Base-by-base conservation (phyloP, 2,888 invertebrate genomes). In the Philhelius pedissequus region DNA sequence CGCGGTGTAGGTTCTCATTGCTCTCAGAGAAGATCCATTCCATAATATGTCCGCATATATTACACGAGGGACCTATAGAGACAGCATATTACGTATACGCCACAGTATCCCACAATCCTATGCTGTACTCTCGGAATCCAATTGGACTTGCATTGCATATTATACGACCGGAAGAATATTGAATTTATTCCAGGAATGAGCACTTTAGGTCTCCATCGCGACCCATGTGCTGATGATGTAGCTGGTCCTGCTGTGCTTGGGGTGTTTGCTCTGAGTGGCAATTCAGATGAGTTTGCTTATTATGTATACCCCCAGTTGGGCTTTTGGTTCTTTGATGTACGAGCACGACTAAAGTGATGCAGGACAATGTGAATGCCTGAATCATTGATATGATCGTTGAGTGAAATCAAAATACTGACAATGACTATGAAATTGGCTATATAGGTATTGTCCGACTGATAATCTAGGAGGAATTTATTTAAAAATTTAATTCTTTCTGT, bases 31-130 rank as follows among this genome's bases (percentile, higher is more conserved):
- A 74, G 48, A 58, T 78, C 52, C 69, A 83, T 70, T n/a, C n/a
- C n/a, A n/a, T n/a, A n/a, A n/a, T 74, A 74, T 74, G 69, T 69
- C 62, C 62, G 78, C 69, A 83, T 78, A 83, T 20, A 74, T 82
- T 78, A 74, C 71, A 74, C 25, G 7, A n/a, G n/a, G 43, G 1
- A 25, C 27, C 43, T 25, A 56, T n/a, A 9, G 25, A 70, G 18
- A 71, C 9, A 30, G 30, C 38, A 38, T 20, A 40, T 58, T 66
- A 79, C 38, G 58, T 58, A 79, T 62, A 54, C 38, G 64, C 48
- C 48, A 20, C 4, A 43, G 71, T 50, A 32, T 50, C 56, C 73
- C 25, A 9, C 40, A 71, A 58, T 56, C 45, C 32, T 60, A 27
- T 60, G 25, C 60, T 22, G 4, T 25, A 22, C 38, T 38, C 38